Base-by-base conservation (phyloP, 2,888 invertebrate species). In the Malacosoma neustria region DNA sequence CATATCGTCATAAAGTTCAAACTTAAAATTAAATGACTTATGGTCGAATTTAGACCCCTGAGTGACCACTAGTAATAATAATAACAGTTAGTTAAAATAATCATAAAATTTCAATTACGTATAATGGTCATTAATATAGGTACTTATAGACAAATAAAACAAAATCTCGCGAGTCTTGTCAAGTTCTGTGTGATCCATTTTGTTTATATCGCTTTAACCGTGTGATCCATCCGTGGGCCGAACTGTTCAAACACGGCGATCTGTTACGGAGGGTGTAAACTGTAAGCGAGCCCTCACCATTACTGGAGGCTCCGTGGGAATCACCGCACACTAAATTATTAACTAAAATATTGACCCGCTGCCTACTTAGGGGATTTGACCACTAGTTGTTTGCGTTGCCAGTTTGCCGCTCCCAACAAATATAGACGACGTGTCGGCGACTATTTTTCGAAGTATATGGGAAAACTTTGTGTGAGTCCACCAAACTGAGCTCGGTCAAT, bases 301-400 rank as follows among this genome's bases (percentile, higher is more conserved):
- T 67, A 66, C 58, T 38, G 40, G 22, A 11, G 29, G 14, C 13
- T 30, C 29, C 30, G 80, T 81, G 82, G 80, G 80, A 82, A 80
- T 62, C 59, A 50, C 54, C 66, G 58, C 68, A 61, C 68, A 73
- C 72, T 72, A 80, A 85, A 84, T 85, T 75, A 84, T 82, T 84
- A 80, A 82, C 80, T 77, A 82, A 74, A 85, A 85, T 84, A 85
- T 84, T 85, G 74, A 84, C 82, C 62, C 62, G 73, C 72, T 82
- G 77, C 79, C 84, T 84, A 84, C 82, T 84, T 82, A 82, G 77
- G 72, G 80, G 84, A 85, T 85, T 79, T 84, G 80, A 82, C 76
- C 76, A 76, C 70, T 54, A 64, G 60, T 62, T 82, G 82, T 82
- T 81, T 84, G 75, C 72, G 55, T 61, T 67, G 69, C 63, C 73